Percentiles rank a stretch among this genome's conserved stretches.
These are phyloP conservation scores for Beris morrisii DNA, from an alignment of 2,888 invertebrate species.

Conservation along the genomic window DNA sequence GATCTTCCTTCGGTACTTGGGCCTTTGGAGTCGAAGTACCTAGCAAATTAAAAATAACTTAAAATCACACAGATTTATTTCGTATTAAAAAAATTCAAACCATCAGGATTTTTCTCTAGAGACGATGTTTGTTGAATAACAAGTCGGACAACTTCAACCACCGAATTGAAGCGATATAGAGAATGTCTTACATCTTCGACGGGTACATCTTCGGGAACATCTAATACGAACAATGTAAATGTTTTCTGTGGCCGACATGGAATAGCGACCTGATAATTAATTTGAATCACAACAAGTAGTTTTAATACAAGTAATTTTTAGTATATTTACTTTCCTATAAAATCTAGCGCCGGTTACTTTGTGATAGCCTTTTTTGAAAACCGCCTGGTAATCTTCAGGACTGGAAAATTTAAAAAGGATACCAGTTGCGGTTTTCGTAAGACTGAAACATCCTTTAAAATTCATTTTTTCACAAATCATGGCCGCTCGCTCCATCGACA, in stretches of 20 bases:
- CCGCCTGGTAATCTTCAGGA: constrained; percentile 83
- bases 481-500: constrained; percentile 83
- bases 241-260: constrained; percentile 86
- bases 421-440: constrained; percentile 86
- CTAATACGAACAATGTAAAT: constrained; percentile 80
- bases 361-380: constrained; percentile 85
- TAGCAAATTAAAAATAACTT: constrained; percentile 38
- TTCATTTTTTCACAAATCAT: constrained; percentile 87
- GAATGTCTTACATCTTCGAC: constrained; percentile 82
- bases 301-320: constrained; percentile 6
- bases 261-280: constrained; percentile 66
- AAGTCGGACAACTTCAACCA: constrained; percentile 77
- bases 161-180: constrained; percentile 76
- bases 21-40: constrained; percentile 58
- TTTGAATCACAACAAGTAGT: constrained; percentile 30
- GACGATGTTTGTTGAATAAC: constrained; percentile 54
- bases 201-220: constrained; percentile 81
- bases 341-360: constrained; percentile 83
- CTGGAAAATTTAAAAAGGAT: constrained; percentile 86
- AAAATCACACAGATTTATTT: not conserved
- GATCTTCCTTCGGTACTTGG: constrained; percentile 55
- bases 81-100: constrained; percentile 42
- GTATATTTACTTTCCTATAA: constrained; percentile 74
- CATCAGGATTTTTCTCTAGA: constrained; percentile 50
- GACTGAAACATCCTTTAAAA: constrained; percentile 82